phyloP scores from a whole-genome alignment of 2,797 vertebrate species.

The Hozukius guyotensis region DNA sequence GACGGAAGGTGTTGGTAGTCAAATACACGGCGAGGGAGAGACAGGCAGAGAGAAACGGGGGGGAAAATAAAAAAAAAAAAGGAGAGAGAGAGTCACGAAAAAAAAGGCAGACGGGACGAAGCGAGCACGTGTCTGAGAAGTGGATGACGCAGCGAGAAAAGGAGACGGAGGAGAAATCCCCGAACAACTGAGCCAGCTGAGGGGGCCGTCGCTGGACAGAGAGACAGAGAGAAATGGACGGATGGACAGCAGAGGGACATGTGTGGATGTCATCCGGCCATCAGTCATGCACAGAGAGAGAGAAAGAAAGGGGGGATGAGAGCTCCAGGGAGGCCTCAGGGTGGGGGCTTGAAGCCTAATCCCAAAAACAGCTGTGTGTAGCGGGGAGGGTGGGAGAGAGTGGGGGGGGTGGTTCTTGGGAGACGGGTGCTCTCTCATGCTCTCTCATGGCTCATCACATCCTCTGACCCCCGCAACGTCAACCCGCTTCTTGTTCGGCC shows the following conservation, averaged over 20 bases:
- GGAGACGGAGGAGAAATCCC: constrained; percentile 62
- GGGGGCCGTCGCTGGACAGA: constrained; percentile 53
- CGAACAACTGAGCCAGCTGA: constrained; percentile 59
- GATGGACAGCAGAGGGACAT: constrained; percentile 71
- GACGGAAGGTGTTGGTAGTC: constrained; percentile 63
- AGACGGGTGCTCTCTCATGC: constrained; percentile 66
- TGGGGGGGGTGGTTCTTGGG: constrained; percentile 40
- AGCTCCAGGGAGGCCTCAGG: constrained; percentile 58
- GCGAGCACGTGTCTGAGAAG: constrained; percentile 46
- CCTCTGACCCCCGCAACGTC: constrained; percentile 73
- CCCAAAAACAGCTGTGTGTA: constrained; percentile 84
- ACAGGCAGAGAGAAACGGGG: neutral
- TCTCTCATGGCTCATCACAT: constrained; percentile 73
- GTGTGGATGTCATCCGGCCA: constrained; percentile 82
- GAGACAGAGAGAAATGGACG: constrained; percentile 12
- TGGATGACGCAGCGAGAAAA: constrained; percentile 63
- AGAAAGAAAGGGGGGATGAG: constrained; percentile 3
- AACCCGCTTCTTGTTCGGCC: constrained; percentile 52
- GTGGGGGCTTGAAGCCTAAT: constrained; percentile 73
- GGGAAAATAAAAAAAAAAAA: neutral
- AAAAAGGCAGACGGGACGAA: constrained; percentile 22
- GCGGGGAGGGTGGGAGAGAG: constrained; percentile 4
- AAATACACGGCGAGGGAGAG: constrained; percentile 40
- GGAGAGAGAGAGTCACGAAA: constrained; percentile 20
- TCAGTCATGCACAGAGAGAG: constrained; percentile 72